Base-by-base conservation (phyloP, 2,888 invertebrate genomes). In the Erebia aethiops region DNA sequence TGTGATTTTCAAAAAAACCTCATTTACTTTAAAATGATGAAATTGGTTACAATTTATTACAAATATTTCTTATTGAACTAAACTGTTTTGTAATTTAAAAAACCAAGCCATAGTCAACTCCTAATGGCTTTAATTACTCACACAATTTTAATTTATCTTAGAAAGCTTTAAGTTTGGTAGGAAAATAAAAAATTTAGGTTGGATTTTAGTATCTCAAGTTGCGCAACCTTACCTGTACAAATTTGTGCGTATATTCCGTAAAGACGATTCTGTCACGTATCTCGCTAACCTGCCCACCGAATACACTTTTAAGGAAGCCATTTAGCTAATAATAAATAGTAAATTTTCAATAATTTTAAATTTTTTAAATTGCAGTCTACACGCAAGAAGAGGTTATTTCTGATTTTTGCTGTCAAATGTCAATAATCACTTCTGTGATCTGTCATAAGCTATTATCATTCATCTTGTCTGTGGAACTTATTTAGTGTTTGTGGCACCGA, bases 211-310 rank as follows among this genome's bases (percentile, higher is more conserved):
- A 46, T 49, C 75, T 67, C 78, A 74, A 79, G 83, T 93, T 93
- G 92, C 92, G 92, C 92, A 93, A 92, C 84, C 63, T 88, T 90
- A 94, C 95, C 94, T 93, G 84, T 87, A 87, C 56, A 91, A 74
- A 82, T 88, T 90, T 18, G 84, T 83, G 73, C 90, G 88, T 73
- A 91, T 79, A 69, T 85, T 87, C 77, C 88, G 87, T 74, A 91
- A 81, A 67, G 94, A 87, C 41, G 90, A 89, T 74, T 94, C 94
- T 70, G 92, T 86, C 26, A 94, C 79, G 71, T 92, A 87, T 86
- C 89, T 93, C 21, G 90, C 87, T 71, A 95, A 82, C 85, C 90
- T 90, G 64, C 92, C 87, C 71, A 92, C 82, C 75, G 91, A 88
- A 87, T 92, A 94, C 79, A 91, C 87, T 80, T 88, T 91, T 76